Percentiles rank a stretch among this genome's conserved stretches.
These are phyloP conservation scores for Reticulitermes lucifugus DNA, from an alignment of 2,888 invertebrate genomes.

Conservation along the genomic window DNA sequence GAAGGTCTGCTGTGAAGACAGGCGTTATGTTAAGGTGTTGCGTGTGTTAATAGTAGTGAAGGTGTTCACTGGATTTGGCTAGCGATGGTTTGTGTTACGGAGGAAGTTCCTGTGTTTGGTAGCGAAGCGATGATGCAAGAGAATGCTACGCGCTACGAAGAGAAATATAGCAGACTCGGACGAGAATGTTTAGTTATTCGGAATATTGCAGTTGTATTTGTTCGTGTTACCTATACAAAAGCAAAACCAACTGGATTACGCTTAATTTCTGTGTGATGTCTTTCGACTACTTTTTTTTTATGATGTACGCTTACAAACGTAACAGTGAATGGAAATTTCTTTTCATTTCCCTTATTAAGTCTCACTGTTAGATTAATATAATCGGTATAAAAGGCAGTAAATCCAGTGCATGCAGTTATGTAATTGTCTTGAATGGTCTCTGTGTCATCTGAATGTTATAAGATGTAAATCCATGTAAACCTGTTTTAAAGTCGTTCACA, in stretches of 20 bases:
- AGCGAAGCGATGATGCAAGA: constrained; percentile 10
- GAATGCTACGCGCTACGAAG: background rate
- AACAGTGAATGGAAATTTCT: constrained; percentile 32
- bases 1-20: background rate
- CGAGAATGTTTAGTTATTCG: constrained; percentile 36
- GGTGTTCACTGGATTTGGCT: background rate
- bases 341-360: constrained; percentile 29
- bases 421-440: constrained; percentile 35
- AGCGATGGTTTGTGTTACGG: background rate
- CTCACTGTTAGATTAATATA: constrained; percentile 31
- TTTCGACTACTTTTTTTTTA: constrained; percentile 45
- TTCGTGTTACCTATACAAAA: constrained; percentile 42
- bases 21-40: background rate
- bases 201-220: constrained; percentile 16
- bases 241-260: constrained; percentile 51
- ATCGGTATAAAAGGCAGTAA: constrained; percentile 34
- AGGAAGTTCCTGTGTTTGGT: constrained; percentile 19
- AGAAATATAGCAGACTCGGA: background rate
- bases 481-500: constrained; percentile 13
- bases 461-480: constrained; percentile 34
- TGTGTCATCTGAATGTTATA: constrained; percentile 32
- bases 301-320: constrained; percentile 39
- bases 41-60: background rate
- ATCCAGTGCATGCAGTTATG: constrained; percentile 37
- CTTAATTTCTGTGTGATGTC: constrained; percentile 53